These are phyloP conservation scores for Tupaia tana DNA, from an alignment of 2,113 vertebrate species.

Conservation along the genomic window DNA sequence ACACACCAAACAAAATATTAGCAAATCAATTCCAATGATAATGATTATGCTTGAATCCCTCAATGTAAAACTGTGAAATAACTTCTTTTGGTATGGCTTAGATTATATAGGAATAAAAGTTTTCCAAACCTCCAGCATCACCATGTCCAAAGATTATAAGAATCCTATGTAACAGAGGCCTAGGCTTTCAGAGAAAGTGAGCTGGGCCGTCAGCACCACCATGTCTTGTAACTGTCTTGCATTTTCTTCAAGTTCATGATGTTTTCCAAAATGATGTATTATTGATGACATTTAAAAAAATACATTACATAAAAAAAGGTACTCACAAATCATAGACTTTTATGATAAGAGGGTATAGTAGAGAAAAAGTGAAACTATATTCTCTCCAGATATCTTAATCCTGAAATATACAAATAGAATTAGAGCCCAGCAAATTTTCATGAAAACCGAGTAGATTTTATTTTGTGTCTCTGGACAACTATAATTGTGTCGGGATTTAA, in stretches of 20 bases:
- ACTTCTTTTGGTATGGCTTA: background rate
- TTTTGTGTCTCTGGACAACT: background rate
- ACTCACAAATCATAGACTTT: background rate
- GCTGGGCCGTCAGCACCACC: background rate
- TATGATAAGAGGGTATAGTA: background rate
- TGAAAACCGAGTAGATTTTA: background rate
- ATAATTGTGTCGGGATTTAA: background rate
- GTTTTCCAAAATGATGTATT: background rate
- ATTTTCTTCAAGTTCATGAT: background rate
- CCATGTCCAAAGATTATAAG: background rate
- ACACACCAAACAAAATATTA: background rate
- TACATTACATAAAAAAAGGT: background rate
- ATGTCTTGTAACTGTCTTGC: background rate
- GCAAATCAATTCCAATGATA: background rate
- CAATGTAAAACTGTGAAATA: background rate
- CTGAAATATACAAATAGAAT: background rate
- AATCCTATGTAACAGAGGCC: background rate
- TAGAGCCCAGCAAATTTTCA: background rate
- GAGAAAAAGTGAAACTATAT: background rate
- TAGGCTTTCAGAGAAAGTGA: background rate
- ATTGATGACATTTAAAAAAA: background rate
- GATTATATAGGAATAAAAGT: background rate
- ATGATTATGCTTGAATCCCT: background rate
- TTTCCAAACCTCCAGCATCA: background rate
- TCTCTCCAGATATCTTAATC: background rate